These are phyloP conservation scores for Antedon mediterranea DNA, from an alignment of 53 echinoderm and acorn worm genomes.

Conservation along the genomic window DNA sequence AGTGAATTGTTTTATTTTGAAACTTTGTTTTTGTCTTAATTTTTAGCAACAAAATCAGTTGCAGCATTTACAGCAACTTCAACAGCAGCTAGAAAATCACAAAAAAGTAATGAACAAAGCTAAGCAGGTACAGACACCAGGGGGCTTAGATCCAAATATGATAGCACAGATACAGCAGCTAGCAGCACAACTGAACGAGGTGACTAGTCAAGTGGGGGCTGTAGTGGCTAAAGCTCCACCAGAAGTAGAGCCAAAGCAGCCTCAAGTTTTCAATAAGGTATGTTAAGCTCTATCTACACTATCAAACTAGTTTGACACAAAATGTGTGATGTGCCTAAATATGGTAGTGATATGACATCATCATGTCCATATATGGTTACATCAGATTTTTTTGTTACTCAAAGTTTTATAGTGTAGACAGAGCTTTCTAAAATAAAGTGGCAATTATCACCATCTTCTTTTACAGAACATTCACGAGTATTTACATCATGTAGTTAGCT, in stretches of 20 bases:
- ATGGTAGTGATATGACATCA: no score
- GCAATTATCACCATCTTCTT: no score
- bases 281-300: no score
- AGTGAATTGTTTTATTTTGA: background rate
- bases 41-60: slow-evolving; percentile 88
- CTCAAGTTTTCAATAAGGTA: background rate
- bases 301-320: no score
- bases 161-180: slow-evolving; percentile 40
- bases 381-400: no score
- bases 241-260: background rate
- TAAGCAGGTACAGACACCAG: background rate
- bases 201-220: background rate
- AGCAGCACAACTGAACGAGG: slow-evolving; percentile 16
- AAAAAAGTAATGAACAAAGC: slow-evolving; percentile 45
- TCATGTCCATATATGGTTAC: no score
- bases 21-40: slow-evolving; percentile 7
- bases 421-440: no score
- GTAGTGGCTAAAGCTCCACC: background rate
- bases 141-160: background rate
- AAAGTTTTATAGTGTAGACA: no score
- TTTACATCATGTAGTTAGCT: no score
- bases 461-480: no score
- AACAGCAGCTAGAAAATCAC: slow-evolving; percentile 81
- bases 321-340: no score
- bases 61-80: slow-evolving; percentile 85